Evolutionary conservation across 2,797 vertebrate genomes (phyloP).

Genomic region (Pseudochirops corinnae): DNA sequence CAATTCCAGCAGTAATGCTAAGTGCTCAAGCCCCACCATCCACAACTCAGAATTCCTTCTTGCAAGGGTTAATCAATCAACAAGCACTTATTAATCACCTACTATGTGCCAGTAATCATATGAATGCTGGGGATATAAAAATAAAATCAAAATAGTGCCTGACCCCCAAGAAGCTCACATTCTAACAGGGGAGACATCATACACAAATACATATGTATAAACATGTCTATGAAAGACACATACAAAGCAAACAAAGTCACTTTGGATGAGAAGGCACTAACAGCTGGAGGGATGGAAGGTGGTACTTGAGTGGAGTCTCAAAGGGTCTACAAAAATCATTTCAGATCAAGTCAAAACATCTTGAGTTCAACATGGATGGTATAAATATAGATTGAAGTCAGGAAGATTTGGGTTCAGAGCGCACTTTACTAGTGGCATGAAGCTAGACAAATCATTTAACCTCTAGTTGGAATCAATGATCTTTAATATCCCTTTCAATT

Average conservation of each 20-base stretch:
- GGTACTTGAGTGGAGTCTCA: background rate
- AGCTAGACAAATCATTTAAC: background rate
- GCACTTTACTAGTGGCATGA: background rate
- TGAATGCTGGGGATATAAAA: background rate
- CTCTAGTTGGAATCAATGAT: background rate
- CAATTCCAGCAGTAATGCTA: background rate
- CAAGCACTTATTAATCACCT: background rate
- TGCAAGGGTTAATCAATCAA: background rate
- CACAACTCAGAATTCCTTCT: background rate
- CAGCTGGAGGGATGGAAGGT: background rate
- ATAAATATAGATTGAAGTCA: background rate
- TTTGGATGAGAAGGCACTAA: background rate
- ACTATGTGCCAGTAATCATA: background rate
- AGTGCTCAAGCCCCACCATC: background rate
- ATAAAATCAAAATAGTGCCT: background rate
- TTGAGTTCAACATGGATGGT: background rate
- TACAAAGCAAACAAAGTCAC: background rate
- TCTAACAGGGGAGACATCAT: background rate
- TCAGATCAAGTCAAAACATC: background rate
- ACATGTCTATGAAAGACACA: background rate
- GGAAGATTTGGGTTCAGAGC: background rate
- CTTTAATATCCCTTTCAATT: background rate
- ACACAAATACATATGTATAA: too few species aligned
- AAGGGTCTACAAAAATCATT: background rate
- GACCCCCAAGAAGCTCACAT: background rate